These are phyloP conservation scores for Cremastobaeus sp. DNA, from an alignment of 2,888 invertebrate genomes.

Conservation along the genomic window DNA sequence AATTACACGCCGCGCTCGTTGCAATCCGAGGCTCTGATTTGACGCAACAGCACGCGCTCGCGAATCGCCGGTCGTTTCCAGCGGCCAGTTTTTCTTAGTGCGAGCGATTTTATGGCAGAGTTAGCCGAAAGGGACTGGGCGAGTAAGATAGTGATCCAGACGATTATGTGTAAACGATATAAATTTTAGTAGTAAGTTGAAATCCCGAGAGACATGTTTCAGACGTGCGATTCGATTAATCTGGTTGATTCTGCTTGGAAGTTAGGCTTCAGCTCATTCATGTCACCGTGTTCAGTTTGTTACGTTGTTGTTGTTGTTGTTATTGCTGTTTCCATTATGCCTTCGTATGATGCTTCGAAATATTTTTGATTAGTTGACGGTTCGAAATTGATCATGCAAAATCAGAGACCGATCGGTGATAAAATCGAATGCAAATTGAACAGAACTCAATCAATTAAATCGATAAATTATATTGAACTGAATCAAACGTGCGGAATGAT, in stretches of 20 bases:
- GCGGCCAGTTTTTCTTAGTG: constrained; percentile 16
- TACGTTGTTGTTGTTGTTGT: constrained; percentile 59
- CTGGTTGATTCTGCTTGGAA: constrained; percentile 20
- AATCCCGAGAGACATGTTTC: constrained; percentile 33
- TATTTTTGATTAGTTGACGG: constrained; percentile 49
- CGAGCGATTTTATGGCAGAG: constrained; percentile 21
- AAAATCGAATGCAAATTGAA: too few relatives aligned
- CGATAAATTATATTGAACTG: neutral
- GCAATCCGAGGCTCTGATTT: too few relatives aligned
- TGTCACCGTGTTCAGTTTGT: constrained; percentile 48
- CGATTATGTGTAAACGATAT: constrained; percentile 27
- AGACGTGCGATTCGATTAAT: constrained; percentile 14
- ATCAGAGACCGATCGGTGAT: too few relatives aligned
- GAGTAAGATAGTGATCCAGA: constrained; percentile 38
- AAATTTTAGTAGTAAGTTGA: constrained; percentile 17
- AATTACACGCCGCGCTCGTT: too few relatives aligned
- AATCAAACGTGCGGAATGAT: too few relatives aligned
- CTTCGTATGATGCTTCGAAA: constrained; percentile 61
- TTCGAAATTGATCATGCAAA: constrained; percentile 33
- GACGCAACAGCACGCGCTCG: too few relatives aligned
- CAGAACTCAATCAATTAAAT: neutral
- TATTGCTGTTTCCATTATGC: constrained; percentile 54
- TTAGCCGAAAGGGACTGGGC: constrained; percentile 46
- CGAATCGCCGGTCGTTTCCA: too few relatives aligned
- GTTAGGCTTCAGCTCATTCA: constrained; percentile 40